A percentile compares a stretch with the other conserved stretches of the same genome.
These are phyloP conservation scores for Trilocha varians DNA, from an alignment of 2,888 invertebrate genomes.

Conservation along the genomic window DNA sequence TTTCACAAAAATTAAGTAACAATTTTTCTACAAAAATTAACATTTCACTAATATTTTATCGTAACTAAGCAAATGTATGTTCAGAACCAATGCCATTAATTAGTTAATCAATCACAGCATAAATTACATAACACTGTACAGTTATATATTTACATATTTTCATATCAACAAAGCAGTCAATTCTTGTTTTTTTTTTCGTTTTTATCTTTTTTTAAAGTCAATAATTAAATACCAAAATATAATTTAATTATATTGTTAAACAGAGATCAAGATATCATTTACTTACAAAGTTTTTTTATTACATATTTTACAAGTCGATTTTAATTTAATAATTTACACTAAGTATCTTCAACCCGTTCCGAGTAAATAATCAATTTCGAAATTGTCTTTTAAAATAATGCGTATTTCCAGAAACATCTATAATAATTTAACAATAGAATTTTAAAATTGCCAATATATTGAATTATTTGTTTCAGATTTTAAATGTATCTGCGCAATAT, in stretches of 20 bases:
- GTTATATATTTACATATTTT: constrained; percentile 23
- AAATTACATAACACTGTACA: constrained; percentile 59
- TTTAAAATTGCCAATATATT: too few relatives aligned
- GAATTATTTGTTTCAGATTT: too few relatives aligned
- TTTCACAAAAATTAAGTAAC: constrained; percentile 3
- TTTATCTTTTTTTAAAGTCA: constrained; percentile 12
- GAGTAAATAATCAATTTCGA: constrained; percentile 10
- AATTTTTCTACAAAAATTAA: background rate
- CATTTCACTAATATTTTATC: background rate
- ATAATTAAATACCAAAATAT: constrained; percentile 59
- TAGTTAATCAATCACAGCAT: constrained; percentile 32
- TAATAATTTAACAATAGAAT: too few relatives aligned
- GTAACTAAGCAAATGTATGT: background rate
- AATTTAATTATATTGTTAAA: constrained; percentile 55
- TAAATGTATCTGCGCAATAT: too few relatives aligned
- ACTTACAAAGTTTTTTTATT: constrained; percentile 10
- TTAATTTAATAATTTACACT: constrained; percentile 25
- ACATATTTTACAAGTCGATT: constrained; percentile 29
- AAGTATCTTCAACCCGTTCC: constrained; percentile 45
- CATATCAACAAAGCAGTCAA: constrained; percentile 45
- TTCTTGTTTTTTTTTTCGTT: constrained; percentile 24
- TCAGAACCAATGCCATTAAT: background rate
- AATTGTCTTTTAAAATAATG: background rate
- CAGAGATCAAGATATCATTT: constrained; percentile 58
- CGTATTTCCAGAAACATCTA: too few relatives aligned